Base-by-base conservation (phyloP, 2,113 vertebrate species). In the Perca schrenkii region DNA sequence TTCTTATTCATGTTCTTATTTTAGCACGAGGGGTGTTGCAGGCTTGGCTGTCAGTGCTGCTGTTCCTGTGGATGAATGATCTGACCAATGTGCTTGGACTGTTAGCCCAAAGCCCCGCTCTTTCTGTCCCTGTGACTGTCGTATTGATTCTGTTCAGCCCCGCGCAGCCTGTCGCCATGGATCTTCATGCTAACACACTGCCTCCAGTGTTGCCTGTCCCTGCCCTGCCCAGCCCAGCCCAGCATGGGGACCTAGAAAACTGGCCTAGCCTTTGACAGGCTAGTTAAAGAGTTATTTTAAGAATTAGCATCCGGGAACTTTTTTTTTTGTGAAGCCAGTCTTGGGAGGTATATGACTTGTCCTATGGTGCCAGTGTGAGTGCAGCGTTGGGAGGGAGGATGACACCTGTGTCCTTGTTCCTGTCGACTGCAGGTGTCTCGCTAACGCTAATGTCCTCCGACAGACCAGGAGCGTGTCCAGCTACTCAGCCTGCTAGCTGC, bases 41-140 rank as follows among this genome's bases (percentile, higher is more conserved):
- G 91, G 94, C 93, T 69, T 91, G 93, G 96, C 97, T 98, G 98
- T 99, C 97, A 98, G 91, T 28, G 74, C 94, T 0, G 78, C 95
- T 98, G 96, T 96, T 95, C 94, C 92, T 93, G 97, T 89, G 87
- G 96, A 97, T 95, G 95, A 96, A 89, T 99, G 97, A 98, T 97
- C 96, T 96, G 96, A 96, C 97, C 97, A 97, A 99, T 98, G 97
- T 94, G 96, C 95, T 98, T 96, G 96, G 98, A 99, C 96, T 97
- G 97, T 97, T 98, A 96, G 97, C 98, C 98, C 97, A 73, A 95
- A 96, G 97, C 97, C 94, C 96, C 96, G 94, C 97, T 96, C 95
- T 75, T 87, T 95, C 93, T 96, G 96, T 96, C 96, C 96, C 94
- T 94, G 96, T 96, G 97, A 97, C 97, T 99, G 97, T 99, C 98